These are phyloP conservation scores for Ceraclea dissimilis DNA, from an alignment of 2,888 invertebrate genomes.

Conservation along the genomic window DNA sequence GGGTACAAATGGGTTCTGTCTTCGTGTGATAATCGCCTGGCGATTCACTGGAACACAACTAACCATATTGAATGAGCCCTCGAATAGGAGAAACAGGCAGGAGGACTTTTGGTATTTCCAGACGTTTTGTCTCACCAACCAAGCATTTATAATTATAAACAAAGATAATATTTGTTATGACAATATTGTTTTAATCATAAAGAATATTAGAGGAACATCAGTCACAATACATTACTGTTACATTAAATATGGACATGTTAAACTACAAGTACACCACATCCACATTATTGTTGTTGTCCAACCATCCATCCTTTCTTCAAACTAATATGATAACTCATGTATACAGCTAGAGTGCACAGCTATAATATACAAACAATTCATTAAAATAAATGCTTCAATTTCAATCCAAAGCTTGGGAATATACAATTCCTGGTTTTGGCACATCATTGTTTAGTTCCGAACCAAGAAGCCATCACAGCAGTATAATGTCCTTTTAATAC, in stretches of 20 bases:
- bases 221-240: conserved; percentile 25
- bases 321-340: neutral
- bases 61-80: no score
- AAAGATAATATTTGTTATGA: no score
- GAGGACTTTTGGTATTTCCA: no score
- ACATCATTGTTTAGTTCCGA: neutral
- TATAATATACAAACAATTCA: neutral
- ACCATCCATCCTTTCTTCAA: no score
- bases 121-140: no score
- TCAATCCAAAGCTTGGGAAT: neutral
- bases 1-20: no score
- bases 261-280: neutral
- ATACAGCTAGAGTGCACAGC: neutral
- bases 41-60: no score
- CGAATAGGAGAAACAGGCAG: no score
- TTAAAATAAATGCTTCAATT: neutral
- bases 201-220: conserved; percentile 27
- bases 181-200: conserved; percentile 25
- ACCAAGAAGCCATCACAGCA: neutral
- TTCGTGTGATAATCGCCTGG: no score
- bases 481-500: neutral
- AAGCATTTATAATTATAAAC: no score
- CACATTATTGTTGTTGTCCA: no score
- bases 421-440: neutral
- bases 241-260: conserved; percentile 2